These are phyloP conservation scores for Okamejei kenojei DNA, from an alignment of 2,797 vertebrate genomes.

Conservation along the genomic window DNA sequence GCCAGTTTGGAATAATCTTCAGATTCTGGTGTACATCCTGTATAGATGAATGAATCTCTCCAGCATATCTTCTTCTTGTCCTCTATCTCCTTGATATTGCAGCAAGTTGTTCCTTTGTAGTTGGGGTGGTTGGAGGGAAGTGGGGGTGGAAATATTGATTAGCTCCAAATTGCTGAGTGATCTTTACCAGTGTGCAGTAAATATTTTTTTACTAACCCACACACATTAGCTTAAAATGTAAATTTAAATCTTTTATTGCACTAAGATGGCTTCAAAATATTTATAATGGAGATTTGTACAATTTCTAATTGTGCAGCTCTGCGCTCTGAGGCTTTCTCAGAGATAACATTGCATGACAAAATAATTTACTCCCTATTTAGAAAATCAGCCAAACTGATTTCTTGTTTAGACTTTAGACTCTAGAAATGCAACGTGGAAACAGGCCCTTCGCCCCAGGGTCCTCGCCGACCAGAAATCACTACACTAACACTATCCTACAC, in stretches of 20 bases:
- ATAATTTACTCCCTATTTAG: not conserved
- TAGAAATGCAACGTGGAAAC: no score
- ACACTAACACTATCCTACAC: no score
- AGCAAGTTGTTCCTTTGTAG: no score
- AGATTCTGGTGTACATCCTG: no score
- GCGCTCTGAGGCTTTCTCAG: not conserved
- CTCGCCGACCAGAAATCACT: no score
- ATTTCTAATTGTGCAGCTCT: not conserved
- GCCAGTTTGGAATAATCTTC: no score
- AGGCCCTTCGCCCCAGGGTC: no score
- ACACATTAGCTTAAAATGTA: not conserved
- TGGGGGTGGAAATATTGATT: not conserved
- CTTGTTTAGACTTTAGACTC: not conserved
- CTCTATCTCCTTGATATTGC: no score
- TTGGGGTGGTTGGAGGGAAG: no score
- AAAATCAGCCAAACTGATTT: not conserved
- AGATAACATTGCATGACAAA: not conserved
- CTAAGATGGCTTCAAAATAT: not conserved
- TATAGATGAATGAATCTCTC: no score
- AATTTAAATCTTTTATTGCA: not conserved
- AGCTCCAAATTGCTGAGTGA: not conserved
- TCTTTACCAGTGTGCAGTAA: not conserved
- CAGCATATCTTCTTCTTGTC: no score
- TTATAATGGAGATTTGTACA: not conserved
- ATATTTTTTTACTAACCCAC: not conserved